Percentiles rank a stretch among this genome's conserved stretches.
phyloP scores from a whole-genome alignment of 2,888 invertebrate genomes.

The Acronicta alni region DNA sequence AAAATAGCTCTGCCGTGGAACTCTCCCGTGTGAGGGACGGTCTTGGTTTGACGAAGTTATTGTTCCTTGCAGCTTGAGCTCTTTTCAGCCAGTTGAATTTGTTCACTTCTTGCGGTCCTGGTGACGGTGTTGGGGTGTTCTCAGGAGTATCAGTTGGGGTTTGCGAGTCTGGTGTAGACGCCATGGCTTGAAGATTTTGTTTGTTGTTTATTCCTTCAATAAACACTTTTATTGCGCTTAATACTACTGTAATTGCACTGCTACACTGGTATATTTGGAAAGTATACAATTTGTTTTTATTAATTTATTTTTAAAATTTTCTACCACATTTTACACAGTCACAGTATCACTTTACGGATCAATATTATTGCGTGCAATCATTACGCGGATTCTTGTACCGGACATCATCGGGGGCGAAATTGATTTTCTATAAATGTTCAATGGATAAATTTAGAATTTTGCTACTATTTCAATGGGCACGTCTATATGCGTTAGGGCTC shows the following conservation, averaged over 20 bases:
- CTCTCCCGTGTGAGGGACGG: conserved; percentile 82
- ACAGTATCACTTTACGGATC: conserved; percentile 18
- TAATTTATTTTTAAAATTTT: conserved; percentile 1
- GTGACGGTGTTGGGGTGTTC: conserved; percentile 72
- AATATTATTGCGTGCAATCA: conserved; percentile 24
- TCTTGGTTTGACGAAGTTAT: conserved; percentile 79
- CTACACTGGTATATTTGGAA: too few species aligned
- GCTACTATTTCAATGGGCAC: conserved; percentile 34
- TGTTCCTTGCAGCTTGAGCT: conserved; percentile 73
- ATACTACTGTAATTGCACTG: too few species aligned
- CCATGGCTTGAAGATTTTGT: conserved; percentile 21
- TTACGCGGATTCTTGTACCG: conserved; percentile 11
- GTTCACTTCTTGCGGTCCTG: conserved; percentile 65
- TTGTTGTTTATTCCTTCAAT: conserved; percentile 1
- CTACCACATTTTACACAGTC: conserved; percentile 13
- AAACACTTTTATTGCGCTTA: neutral
- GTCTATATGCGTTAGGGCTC: conserved; percentile 47
- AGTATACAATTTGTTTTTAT: neutral
- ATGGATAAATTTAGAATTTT: conserved; percentile 38
- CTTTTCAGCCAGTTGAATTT: conserved; percentile 83
- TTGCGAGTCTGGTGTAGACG: conserved; percentile 59
- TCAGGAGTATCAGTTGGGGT: conserved; percentile 67
- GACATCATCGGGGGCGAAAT: conserved; percentile 25
- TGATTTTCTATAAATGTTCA: conserved; percentile 9
- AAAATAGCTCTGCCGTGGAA: conserved; percentile 79